Percentiles rank a stretch among this genome's conserved stretches.
These are phyloP conservation scores for Dimorphilus gyrociliatus DNA, from an alignment of 2,888 invertebrate species.

Conservation along the genomic window DNA sequence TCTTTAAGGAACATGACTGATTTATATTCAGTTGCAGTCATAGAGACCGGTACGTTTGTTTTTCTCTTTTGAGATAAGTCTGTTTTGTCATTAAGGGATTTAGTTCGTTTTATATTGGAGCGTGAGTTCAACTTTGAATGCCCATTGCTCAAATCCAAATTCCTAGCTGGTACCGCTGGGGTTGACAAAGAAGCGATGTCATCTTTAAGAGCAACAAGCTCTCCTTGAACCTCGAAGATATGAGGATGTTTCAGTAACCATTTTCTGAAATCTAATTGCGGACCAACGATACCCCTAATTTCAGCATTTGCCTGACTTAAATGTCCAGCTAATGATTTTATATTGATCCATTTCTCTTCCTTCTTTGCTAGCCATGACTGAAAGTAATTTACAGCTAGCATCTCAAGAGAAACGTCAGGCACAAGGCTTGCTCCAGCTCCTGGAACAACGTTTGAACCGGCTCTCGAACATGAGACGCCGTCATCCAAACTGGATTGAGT, in stretches of 20 bases:
- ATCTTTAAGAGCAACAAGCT: constrained; percentile 28
- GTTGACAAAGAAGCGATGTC: constrained; percentile 11
- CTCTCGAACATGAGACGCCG: no score
- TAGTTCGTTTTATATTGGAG: neutral
- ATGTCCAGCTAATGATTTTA: constrained; percentile 87
- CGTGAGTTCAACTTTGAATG: neutral
- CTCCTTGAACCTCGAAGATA: constrained; percentile 35
- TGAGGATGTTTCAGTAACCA: constrained; percentile 36
- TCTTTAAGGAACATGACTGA: constrained; percentile 36
- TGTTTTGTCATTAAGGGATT: constrained; percentile 4
- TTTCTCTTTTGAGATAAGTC: constrained; percentile 8
- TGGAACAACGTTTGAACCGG: constrained; percentile 21
- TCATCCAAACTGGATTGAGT: neutral
- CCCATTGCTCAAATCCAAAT: neutral
- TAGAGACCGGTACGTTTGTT: constrained; percentile 28
- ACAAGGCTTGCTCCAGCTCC: constrained; percentile 11
- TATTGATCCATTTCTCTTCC: constrained; percentile 88
- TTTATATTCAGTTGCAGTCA: constrained; percentile 38
- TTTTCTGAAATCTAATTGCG: constrained; percentile 32
- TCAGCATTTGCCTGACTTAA: constrained; percentile 59
- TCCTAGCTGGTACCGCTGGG: constrained; percentile 3
- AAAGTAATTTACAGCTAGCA: constrained; percentile 94
- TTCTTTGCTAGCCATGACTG: constrained; percentile 80
- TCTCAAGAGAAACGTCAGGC: constrained; percentile 44
- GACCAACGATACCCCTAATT: constrained; percentile 23